Conservation (phyloP, 2,113 vertebrate species). For the Clarias magur region DNA sequence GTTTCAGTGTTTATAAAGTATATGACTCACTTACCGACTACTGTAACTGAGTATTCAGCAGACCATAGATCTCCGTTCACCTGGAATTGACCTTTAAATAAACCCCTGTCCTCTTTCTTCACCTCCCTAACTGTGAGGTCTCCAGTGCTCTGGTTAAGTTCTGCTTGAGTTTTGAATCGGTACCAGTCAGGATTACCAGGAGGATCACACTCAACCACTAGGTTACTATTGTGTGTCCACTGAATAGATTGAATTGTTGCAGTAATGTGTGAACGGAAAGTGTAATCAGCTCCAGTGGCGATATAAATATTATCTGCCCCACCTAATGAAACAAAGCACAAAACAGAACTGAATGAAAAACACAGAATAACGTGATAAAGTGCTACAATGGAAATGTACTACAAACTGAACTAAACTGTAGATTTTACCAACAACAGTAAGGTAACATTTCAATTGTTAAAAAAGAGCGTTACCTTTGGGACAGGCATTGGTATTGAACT, state of each 20-base stretch:
- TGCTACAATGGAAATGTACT: no score
- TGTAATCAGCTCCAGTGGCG: background rate
- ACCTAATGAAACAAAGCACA: background rate
- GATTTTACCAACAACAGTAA: no score
- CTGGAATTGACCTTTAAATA: background rate
- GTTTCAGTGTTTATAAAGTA: background rate
- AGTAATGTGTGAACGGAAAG: background rate
- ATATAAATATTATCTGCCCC: background rate
- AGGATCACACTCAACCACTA: background rate
- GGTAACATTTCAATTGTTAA: no score
- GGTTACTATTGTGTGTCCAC: background rate
- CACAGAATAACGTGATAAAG: background rate
- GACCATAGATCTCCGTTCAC: background rate
- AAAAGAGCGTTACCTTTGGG: no score
- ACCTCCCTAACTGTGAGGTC: background rate
- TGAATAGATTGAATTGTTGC: background rate
- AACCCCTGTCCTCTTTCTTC: background rate
- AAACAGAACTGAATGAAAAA: background rate
- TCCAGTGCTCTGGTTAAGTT: background rate
- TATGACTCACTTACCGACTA: conserved; percentile 25
- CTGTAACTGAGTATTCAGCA: background rate
- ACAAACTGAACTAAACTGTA: no score
- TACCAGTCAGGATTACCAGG: fast-evolving
- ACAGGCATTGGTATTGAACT: no score
- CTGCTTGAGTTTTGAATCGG: background rate